Evolutionary conservation across 2,797 vertebrate species (phyloP), one percentile per base, ranked within the genome.

Genomic region (Clangula hyemalis): DNA sequence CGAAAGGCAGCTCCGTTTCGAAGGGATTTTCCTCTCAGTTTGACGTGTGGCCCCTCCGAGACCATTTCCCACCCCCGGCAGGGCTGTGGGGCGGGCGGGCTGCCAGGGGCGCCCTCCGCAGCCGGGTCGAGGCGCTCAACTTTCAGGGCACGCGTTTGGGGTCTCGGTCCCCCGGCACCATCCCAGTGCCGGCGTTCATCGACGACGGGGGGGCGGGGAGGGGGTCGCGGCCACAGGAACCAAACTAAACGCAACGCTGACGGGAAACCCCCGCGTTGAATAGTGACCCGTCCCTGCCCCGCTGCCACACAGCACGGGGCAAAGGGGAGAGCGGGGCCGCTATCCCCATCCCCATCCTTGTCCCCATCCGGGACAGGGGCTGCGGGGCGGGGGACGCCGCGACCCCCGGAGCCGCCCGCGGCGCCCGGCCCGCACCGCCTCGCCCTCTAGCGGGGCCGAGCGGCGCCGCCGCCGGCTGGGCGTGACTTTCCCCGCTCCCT

Each of bases 391-490:
- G 38, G 9, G 43, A 32, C 24, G 47, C 22, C 22, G 47, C 53
- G 38, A 25, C 45, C 65, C 65, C 85, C 70, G 22, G 24, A 49
- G 47, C 47, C 47, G 47, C 47, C 47, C 65, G 71, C 78, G 24
- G 39, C 68, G 11, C 8, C 45, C 2, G 38, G 56, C 79, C 43
- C 57, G 81, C 86, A 4, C 51, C 78, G 47, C 61, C 94, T 96
- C 97, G 98, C 98, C 97, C 98, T 96, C 98, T 98, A 97, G 97
- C 90, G 98, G 98, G 94, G 66, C 85, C 93, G 54, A 53, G 83
- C 75, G 89, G 96, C 84, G 93, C 47, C 94, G 94, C 71, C 91
- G 91, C 47, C 91, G 87, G 95, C 95, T 97, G 96, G 96, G 97
- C 96, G 96, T 96, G 96, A 96, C 96, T 96, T 96, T 82, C 87